Evolutionary conservation across 1,140 invertebrate species (phyloP).

Genomic region (Hycleus cichorii): DNA sequence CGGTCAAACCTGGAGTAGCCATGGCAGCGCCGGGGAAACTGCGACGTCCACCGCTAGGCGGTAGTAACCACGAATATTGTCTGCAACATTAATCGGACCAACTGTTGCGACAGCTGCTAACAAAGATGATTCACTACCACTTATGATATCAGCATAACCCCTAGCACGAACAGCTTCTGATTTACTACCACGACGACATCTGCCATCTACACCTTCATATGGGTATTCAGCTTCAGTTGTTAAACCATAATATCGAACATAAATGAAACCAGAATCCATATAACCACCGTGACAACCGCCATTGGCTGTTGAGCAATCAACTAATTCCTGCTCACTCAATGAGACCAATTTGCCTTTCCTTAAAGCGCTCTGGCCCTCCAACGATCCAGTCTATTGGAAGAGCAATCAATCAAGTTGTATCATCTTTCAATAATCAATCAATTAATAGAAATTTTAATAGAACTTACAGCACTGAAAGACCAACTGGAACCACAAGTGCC

Average conservation of each 20-base stretch:
- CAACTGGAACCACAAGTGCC: conserved; percentile 87
- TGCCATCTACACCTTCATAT: too few species aligned
- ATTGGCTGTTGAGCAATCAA: too few species aligned
- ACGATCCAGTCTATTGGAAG: conserved; percentile 65
- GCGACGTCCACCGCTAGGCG: too few species aligned
- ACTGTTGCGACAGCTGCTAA: conserved; percentile 73
- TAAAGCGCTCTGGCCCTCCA: conserved; percentile 70
- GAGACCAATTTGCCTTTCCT: conserved; percentile 67
- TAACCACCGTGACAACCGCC: too few species aligned
- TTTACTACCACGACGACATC: conserved; percentile 13
- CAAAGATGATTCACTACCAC: conserved; percentile 57
- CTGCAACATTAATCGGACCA: conserved; percentile 80
- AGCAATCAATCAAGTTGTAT: conserved; percentile 31
- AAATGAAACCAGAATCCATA: too few species aligned
- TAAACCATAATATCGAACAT: too few species aligned
- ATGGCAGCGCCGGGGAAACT: too few species aligned
- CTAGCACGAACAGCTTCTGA: conserved; percentile 40
- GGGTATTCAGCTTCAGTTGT: too few species aligned
- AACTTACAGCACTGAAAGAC: conserved; percentile 72
- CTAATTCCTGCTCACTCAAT: conserved; percentile 91
- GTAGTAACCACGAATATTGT: too few species aligned
- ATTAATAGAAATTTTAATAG: background rate
- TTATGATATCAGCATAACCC: conserved; percentile 34
- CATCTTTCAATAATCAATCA: too few species aligned
- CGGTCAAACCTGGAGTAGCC: too few species aligned